Base-by-base conservation (phyloP, 1,140 invertebrate genomes). In the Rhyzopertha dominica region DNA sequence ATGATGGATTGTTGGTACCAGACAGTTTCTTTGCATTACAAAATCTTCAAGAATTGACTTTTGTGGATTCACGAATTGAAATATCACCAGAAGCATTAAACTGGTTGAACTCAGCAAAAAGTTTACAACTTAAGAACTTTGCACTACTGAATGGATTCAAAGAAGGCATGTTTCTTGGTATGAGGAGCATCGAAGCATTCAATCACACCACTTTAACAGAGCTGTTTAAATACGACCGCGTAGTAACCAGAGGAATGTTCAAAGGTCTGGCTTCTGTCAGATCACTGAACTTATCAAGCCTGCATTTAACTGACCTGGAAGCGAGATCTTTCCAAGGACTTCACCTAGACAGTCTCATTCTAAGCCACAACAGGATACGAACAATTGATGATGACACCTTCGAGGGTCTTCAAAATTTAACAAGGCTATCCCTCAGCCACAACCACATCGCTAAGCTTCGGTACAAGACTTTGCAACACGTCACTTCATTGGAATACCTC, bases 331-430 rank as follows among this genome's bases (percentile, higher is more conserved):
- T 40, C n/a, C 5, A 13, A 29, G 28, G 28, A 4, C 13, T 17
- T 16, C 12, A 26, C 30, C 19, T 40, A 24, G n/a, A n/a, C n/a
- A n/a, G n/a, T n/a, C n/a, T n/a, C n/a, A n/a, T n/a, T 18, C 19
- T 40, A 20, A 28, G 19, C 30, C 10, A 13, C 14, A 40, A 40
- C 14, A 29, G 22, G n/a, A n/a, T 38, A 9, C 0, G 26, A 38
- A 5, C 2, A 10, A 22, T 38, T 13, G 17, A 25, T 8, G 17
- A 38, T 8, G 1, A 38, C n/a, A 24, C 36, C 10, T 38, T 38
- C 20, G n/a, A 38, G 16, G 17, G 26, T 22, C 1, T 23, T 23
- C 5, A 10, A 5, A n/a, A 22, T 38, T 24, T 38, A 7, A 38
- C 12, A 25, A 19, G 18, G 23, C 20, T 38, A 20, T 20, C 23